Percentiles rank a stretch among this genome's conserved stretches.
Conservation (phyloP, 2,797 vertebrate species). For the Fratercula arctica region DNA sequence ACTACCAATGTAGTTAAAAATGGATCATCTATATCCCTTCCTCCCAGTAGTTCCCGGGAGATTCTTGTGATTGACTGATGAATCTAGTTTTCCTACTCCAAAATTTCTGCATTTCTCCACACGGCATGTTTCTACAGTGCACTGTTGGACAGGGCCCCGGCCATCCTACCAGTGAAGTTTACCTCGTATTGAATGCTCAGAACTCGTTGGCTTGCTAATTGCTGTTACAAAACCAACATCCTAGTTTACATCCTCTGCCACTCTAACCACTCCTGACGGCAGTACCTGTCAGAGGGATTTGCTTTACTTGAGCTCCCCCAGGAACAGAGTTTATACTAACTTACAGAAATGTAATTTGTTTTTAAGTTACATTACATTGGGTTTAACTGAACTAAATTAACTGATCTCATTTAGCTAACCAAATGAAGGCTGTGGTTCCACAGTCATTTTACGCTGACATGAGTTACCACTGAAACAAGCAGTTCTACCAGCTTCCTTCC, state of each 20-base stretch:
- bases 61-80: not conserved
- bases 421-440: not conserved
- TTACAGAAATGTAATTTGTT: not conserved
- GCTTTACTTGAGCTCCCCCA: not conserved
- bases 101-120: not conserved
- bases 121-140: accelerated
- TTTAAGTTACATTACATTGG: not conserved
- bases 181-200: not conserved
- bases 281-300: not conserved
- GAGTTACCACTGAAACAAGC: not conserved
- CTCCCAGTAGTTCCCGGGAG: not conserved
- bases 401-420: not conserved
- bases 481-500: not conserved
- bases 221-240: not conserved
- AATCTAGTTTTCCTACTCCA: not conserved
- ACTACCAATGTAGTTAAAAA: not conserved
- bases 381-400: not conserved
- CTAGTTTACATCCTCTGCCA: not conserved
- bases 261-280: not conserved
- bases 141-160: accelerated
- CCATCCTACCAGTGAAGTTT: not conserved
- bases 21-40: not conserved
- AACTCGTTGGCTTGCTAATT: not conserved
- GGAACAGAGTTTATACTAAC: not conserved
- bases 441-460: not conserved